These are phyloP conservation scores for Cosmopolites sordidus DNA, from an alignment of 2,888 invertebrate species.

Conservation along the genomic window DNA sequence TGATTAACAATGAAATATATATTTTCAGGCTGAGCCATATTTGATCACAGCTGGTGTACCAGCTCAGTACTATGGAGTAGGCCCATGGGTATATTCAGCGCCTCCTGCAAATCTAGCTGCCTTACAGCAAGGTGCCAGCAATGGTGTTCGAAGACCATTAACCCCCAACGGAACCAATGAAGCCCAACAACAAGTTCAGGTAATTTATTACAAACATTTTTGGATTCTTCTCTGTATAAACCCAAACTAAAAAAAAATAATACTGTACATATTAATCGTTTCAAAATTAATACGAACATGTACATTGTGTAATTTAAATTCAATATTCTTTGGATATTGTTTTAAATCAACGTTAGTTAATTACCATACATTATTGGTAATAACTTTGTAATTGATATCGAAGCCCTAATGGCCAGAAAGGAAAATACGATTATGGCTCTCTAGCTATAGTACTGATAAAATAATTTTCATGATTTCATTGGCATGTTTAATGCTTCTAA, in stretches of 20 bases:
- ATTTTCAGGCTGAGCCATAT: conserved; percentile 60
- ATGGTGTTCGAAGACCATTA: conserved; percentile 68
- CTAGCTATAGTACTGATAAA: no score
- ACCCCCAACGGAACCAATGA: conserved; percentile 70
- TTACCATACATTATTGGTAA: no score
- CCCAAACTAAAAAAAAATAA: neutral
- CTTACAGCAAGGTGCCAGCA: conserved; percentile 62
- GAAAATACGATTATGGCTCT: no score
- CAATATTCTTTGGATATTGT: no score
- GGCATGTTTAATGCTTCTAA: no score
- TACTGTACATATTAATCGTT: neutral
- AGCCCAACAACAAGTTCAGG: conserved; percentile 57
- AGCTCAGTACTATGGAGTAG: conserved; percentile 83
- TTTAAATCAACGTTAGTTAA: no score
- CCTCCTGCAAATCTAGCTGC: conserved; percentile 56
- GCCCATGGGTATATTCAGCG: conserved; percentile 87
- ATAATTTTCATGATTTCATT: neutral
- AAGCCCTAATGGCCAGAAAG: no score
- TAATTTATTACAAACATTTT: conserved; percentile 40
- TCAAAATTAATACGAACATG: no score
- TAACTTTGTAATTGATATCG: no score
- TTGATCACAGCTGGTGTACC: conserved; percentile 79
- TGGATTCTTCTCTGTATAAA: conserved; percentile 8
- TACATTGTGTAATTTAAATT: no score
- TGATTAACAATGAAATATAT: no score